Evolutionary conservation across 2,797 vertebrate genomes (phyloP).

Genomic region (Danio albolineatus): DNA sequence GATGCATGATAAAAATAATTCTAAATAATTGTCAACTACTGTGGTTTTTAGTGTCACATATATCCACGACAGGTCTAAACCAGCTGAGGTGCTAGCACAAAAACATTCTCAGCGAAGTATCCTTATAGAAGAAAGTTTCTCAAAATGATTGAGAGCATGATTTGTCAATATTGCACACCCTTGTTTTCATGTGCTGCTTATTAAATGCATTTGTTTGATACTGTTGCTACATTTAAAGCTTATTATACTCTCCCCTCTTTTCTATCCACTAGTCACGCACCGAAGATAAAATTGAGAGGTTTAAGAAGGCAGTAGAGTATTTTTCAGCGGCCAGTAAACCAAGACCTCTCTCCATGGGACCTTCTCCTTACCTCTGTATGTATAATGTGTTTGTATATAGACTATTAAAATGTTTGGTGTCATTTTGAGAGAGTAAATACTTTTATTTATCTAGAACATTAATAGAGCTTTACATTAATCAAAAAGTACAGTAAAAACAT

Average conservation of each 20-base stretch:
- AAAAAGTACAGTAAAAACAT: background rate
- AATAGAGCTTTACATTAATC: background rate
- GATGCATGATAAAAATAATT: too few species aligned
- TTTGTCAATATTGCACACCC: too few species aligned
- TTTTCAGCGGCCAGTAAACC: constrained; percentile 91
- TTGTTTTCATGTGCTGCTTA: background rate
- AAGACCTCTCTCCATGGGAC: constrained; percentile 84
- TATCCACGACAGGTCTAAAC: too few species aligned
- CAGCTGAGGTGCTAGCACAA: too few species aligned
- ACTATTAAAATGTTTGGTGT: background rate
- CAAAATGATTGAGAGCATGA: too few species aligned
- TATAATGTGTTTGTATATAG: constrained; percentile 48
- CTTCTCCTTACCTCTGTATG: constrained; percentile 89
- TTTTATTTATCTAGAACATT: background rate
- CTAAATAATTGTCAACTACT: too few species aligned
- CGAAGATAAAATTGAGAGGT: constrained; percentile 92
- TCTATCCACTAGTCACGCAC: constrained; percentile 84
- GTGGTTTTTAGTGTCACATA: too few species aligned
- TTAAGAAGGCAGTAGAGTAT: constrained; percentile 95
- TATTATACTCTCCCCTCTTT: background rate
- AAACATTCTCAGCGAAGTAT: too few species aligned
- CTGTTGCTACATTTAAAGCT: background rate
- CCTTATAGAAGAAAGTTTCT: too few species aligned
- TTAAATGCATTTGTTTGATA: background rate
- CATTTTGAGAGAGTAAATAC: too few species aligned